These are phyloP conservation scores for Orestias chungarensis DNA, from an alignment of 2,797 vertebrate genomes.

Conservation along the genomic window DNA sequence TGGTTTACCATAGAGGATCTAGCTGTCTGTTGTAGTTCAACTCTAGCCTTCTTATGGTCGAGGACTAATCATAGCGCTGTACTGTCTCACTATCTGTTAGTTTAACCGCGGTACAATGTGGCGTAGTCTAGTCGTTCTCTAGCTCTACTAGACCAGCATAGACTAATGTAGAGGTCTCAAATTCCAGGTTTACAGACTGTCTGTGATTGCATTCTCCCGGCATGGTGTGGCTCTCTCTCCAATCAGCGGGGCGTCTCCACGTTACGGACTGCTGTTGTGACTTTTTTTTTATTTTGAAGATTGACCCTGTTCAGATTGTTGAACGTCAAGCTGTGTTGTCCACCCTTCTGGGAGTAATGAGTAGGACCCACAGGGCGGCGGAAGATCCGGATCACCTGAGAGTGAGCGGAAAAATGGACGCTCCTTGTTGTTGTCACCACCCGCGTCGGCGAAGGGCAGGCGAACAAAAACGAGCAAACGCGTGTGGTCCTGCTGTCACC, in stretches of 20 bases:
- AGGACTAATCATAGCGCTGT: slow-evolving; percentile 85
- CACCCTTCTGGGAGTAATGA: slow-evolving; percentile 26
- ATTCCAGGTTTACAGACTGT: slow-evolving; percentile 74
- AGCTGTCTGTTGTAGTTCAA: slow-evolving; percentile 78
- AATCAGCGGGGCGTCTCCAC: slow-evolving; percentile 35
- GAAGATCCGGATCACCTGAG: slow-evolving; percentile 42
- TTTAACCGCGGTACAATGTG: slow-evolving; percentile 81
- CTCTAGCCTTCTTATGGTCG: slow-evolving; percentile 80
- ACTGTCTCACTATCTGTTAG: slow-evolving; percentile 81
- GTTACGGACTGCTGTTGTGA: slow-evolving; percentile 24
- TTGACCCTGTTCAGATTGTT: slow-evolving; percentile 2
- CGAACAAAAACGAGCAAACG: slow-evolving; percentile 60
- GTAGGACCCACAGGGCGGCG: slow-evolving; percentile 43
- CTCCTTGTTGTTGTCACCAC: slow-evolving; percentile 30
- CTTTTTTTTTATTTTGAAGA: too few relatives aligned
- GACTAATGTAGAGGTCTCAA: slow-evolving; percentile 84
- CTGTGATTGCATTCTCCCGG: slow-evolving; percentile 67
- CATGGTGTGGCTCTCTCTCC: slow-evolving; percentile 66
- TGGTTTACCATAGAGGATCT: slow-evolving; percentile 74
- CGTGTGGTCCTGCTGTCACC: slow-evolving; percentile 41
- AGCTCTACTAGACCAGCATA: slow-evolving; percentile 81
- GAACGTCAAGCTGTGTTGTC: slow-evolving; percentile 5
- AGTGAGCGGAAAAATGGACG: slow-evolving; percentile 13
- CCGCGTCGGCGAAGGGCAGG: slow-evolving; percentile 33
- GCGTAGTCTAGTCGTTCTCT: slow-evolving; percentile 82